phyloP scores from a whole-genome alignment of 1,140 invertebrate genomes.

The Mycetomoellerius zeteki region DNA sequence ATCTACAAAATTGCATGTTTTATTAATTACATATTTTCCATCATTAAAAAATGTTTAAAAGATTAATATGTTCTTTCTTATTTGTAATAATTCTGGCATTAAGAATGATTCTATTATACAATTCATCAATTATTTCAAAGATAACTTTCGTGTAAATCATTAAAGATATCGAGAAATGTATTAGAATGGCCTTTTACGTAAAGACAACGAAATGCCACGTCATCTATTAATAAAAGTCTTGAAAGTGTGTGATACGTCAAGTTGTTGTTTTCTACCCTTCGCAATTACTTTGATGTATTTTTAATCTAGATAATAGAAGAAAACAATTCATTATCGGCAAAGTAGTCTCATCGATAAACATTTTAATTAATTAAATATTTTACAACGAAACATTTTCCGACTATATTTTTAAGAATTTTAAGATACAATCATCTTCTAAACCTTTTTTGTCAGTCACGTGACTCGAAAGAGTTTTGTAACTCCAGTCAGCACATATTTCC shows the following conservation, averaged over 20 bases:
- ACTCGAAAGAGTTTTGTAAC: not conserved
- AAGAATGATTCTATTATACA: not conserved
- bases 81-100: not conserved
- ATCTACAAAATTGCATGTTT: not conserved
- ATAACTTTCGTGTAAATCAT: not conserved
- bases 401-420: not conserved
- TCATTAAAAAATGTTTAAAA: not conserved
- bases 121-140: constrained; percentile 1
- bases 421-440: not conserved
- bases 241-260: constrained; percentile 8
- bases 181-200: constrained; percentile 16
- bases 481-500: not conserved
- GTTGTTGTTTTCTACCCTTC: constrained; percentile 36
- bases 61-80: not conserved
- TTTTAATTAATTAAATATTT: constrained; percentile 12
- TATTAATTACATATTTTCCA: not conserved
- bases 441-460: not conserved
- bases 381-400: not conserved
- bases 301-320: constrained; percentile 30
- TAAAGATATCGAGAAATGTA: not conserved
- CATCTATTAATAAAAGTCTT: constrained; percentile 59
- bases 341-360: constrained; percentile 2
- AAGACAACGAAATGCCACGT: constrained; percentile 20
- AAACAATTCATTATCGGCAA: constrained; percentile 1
- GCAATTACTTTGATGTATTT: constrained; percentile 59